phyloP scores from a whole-genome alignment of 2,797 vertebrate species.

The Pogonophryne albipinna region DNA sequence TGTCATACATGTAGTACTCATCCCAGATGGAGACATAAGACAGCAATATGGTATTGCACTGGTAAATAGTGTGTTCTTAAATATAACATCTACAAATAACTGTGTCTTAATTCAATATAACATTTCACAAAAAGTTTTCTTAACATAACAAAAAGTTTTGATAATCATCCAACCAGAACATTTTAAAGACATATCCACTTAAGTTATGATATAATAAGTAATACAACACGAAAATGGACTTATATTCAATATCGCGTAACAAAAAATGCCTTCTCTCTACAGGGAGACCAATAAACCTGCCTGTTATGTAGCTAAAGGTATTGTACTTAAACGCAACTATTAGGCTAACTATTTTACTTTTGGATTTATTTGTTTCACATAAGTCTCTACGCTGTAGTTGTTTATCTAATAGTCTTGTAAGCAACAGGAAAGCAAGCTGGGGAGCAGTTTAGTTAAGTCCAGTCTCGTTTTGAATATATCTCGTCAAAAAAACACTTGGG shows the following conservation, averaged over 20 bases:
- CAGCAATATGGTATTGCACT: background rate
- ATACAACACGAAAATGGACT: background rate
- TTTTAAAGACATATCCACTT: background rate
- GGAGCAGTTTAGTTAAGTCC: constrained; percentile 17
- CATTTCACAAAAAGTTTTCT: background rate
- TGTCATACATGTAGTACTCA: background rate
- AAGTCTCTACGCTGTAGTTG: background rate
- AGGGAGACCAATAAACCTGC: background rate
- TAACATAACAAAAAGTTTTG: background rate
- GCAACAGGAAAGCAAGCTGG: constrained; percentile 16
- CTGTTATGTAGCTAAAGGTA: background rate
- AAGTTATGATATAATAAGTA: constrained; percentile 1
- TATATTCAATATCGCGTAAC: background rate
- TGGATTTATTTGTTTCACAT: background rate
- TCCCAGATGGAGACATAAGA: background rate
- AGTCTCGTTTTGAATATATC: constrained; percentile 7
- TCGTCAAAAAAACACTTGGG: constrained; percentile 25
- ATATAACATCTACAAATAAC: background rate
- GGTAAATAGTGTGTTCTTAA: background rate
- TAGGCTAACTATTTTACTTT: constrained; percentile 2
- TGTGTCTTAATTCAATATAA: background rate
- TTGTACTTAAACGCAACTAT: background rate
- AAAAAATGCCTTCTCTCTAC: background rate
- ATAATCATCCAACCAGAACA: background rate
- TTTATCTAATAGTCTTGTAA: background rate